phyloP scores from a whole-genome alignment of 2,113 vertebrate genomes.

The Eurystomus gularis region DNA sequence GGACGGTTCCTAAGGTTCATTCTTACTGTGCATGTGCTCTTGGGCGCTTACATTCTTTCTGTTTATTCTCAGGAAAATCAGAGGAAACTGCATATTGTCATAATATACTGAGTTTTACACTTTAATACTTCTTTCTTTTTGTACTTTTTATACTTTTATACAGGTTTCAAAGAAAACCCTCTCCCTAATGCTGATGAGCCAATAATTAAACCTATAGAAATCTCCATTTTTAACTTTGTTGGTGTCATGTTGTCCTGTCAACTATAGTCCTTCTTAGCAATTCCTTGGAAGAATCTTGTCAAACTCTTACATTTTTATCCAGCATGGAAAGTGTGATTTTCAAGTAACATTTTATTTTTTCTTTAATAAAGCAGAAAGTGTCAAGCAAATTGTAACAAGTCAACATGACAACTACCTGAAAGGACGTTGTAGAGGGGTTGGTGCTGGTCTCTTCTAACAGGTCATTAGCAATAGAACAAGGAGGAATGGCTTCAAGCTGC shows the following conservation, averaged over 20 bases:
- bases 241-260: background rate
- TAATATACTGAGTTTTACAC: background rate
- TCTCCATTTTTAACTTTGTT: background rate
- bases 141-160: too few relatives aligned
- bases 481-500: too few relatives aligned
- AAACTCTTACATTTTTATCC: background rate
- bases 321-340: background rate
- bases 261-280: background rate
- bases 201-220: background rate
- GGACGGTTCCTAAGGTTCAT: background rate
- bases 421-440: too few relatives aligned
- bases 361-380: background rate
- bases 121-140: too few relatives aligned
- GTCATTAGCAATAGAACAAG: too few relatives aligned
- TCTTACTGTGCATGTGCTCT: background rate
- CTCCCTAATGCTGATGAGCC: background rate
- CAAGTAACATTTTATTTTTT: background rate
- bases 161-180: background rate
- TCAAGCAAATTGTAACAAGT: background rate
- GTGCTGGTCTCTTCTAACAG: too few relatives aligned
- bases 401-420: too few relatives aligned
- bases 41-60: background rate
- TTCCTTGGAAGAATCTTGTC: background rate
- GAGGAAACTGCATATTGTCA: background rate
- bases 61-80: background rate